Conservation (phyloP, 2,888 invertebrate genomes). For the Drosophila parthenogenetica region DNA sequence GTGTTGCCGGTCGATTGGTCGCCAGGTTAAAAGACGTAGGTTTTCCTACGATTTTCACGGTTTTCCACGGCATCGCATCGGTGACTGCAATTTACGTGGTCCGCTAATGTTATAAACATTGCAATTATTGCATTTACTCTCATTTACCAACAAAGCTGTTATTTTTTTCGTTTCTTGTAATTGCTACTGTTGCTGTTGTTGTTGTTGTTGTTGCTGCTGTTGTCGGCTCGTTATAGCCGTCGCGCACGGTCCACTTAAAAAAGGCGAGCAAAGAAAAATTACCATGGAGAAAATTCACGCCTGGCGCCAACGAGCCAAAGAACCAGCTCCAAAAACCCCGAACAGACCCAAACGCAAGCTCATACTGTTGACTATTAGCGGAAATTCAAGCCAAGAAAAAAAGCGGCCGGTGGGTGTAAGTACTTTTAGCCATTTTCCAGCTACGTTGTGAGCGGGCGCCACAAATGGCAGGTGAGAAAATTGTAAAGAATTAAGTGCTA, state of each 20-base stretch:
- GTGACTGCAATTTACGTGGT: conserved; percentile 70
- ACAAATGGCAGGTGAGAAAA: conserved; percentile 72
- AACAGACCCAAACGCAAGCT: not conserved
- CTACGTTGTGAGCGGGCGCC: conserved; percentile 32
- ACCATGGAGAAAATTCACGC: conserved; percentile 71
- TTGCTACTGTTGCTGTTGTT: conserved; percentile 30
- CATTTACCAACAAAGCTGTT: conserved; percentile 66
- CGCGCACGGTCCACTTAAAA: conserved; percentile 76
- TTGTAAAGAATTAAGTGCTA: conserved; percentile 53
- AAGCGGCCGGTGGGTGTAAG: not conserved
- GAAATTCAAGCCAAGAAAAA: conserved; percentile 12
- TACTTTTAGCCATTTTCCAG: not conserved
- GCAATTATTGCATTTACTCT: conserved; percentile 82
- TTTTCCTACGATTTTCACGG: too few species aligned
- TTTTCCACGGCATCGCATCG: conserved; percentile 45
- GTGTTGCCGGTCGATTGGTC: conserved; percentile 49
- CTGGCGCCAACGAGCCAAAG: conserved; percentile 61
- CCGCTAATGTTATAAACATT: conserved; percentile 77
- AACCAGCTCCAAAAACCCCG: not conserved
- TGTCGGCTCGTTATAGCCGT: conserved; percentile 65
- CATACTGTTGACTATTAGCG: conserved; percentile 47
- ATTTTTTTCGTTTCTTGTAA: conserved; percentile 30
- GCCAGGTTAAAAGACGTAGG: conserved; percentile 37
- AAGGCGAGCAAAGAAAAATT: conserved; percentile 61
- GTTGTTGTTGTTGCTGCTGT: conserved; percentile 33